These are phyloP conservation scores for Musca vetustissima DNA, from an alignment of 1,140 invertebrate species.

Conservation along the genomic window DNA sequence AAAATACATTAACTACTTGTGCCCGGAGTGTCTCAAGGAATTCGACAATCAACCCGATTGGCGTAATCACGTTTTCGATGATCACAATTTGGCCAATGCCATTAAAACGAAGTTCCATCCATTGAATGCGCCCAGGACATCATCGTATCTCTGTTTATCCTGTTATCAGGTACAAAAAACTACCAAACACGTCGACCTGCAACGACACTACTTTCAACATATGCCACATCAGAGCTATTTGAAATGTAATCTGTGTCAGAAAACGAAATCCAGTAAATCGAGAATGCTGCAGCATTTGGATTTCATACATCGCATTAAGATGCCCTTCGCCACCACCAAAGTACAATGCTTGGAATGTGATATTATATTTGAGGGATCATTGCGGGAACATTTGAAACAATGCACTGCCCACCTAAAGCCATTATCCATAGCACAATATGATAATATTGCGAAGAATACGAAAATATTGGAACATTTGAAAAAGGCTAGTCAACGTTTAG, in stretches of 20 bases:
- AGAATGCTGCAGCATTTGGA: conserved; percentile 47
- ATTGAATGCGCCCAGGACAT: conserved; percentile 30
- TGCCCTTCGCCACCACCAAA: background rate
- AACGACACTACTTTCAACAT: conserved; percentile 49
- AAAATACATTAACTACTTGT: conserved; percentile 35
- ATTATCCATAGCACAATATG: background rate
- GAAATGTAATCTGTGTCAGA: conserved; percentile 42
- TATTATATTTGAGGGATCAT: conserved; percentile 12
- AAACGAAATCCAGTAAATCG: conserved; percentile 47
- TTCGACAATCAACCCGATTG: conserved; percentile 40
- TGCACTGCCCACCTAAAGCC: background rate
- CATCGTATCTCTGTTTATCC: conserved; percentile 38
- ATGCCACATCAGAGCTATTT: conserved; percentile 45
- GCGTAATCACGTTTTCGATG: conserved; percentile 45
- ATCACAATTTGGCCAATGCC: conserved; percentile 46
- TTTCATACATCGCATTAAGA: conserved; percentile 35
- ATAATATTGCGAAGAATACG: conserved; percentile 22
- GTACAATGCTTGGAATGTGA: conserved; percentile 17
- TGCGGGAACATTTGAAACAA: background rate
- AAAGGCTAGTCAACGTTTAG: conserved; percentile 14
- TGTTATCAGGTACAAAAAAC: conserved; percentile 39
- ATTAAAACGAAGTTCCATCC: conserved; percentile 47
- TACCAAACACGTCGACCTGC: conserved; percentile 34
- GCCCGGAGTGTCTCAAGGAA: conserved; percentile 47
- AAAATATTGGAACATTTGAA: conserved; percentile 26